Percentiles rank a stretch among this genome's conserved stretches.
phyloP scores from a whole-genome alignment of 2,797 vertebrate genomes.

The Silurus lanzhouensis region DNA sequence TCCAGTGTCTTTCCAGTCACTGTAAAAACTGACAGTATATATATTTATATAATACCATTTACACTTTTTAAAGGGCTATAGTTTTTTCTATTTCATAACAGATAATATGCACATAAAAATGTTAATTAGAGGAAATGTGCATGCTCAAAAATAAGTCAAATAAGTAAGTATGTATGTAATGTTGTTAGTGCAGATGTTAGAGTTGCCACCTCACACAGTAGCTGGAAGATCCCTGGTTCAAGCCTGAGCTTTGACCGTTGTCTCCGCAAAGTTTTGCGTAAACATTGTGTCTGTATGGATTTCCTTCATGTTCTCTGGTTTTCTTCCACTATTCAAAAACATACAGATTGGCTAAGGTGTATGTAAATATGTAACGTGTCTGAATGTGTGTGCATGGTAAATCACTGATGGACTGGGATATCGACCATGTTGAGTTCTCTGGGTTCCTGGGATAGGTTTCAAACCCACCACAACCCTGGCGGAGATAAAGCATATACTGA shows the following conservation, averaged over 20 bases:
- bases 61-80: not conserved
- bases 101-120: too few relatives aligned
- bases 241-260: not conserved
- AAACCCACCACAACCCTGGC: not conserved
- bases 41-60: not conserved
- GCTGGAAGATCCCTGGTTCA: not conserved
- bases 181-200: not conserved
- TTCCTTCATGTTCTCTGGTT: not conserved
- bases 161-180: not conserved
- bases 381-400: not conserved
- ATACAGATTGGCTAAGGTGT: not conserved
- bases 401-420: not conserved
- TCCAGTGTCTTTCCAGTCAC: not conserved
- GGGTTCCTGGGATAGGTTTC: not conserved
- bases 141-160: not conserved
- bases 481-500: not conserved
- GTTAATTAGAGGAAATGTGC: too few relatives aligned
- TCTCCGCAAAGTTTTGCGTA: not conserved
- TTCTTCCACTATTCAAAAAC: not conserved
- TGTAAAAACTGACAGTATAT: not conserved
- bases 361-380: not conserved
- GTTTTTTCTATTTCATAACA: not conserved
- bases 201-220: not conserved
- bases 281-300: not conserved
- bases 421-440: not conserved